phyloP scores from a whole-genome alignment of 2,888 invertebrate species.

The Leptodirus hochenwartii region DNA sequence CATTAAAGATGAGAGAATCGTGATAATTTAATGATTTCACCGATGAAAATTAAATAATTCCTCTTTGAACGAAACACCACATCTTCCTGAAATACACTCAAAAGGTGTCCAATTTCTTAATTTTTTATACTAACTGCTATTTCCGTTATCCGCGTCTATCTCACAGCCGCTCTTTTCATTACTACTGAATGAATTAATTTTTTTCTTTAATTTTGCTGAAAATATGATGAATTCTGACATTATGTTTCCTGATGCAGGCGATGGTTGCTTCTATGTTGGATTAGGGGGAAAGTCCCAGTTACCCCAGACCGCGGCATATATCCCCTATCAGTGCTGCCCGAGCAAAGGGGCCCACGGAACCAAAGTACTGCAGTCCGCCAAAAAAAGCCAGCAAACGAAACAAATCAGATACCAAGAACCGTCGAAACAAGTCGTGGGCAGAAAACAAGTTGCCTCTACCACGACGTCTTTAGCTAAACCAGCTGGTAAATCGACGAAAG shows the following conservation, averaged over 20 bases:
- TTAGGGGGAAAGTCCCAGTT: slow-evolving; percentile 70
- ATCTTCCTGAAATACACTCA: no score
- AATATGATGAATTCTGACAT: slow-evolving; percentile 61
- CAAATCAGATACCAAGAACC: slow-evolving; percentile 11
- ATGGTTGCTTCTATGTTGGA: slow-evolving; percentile 94
- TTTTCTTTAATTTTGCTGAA: slow-evolving; percentile 14
- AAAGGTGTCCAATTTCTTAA: no score
- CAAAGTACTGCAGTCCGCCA: slow-evolving; percentile 11
- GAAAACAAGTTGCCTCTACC: slow-evolving; percentile 8
- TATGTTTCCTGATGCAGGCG: slow-evolving; percentile 88
- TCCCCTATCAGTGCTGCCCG: slow-evolving; percentile 87
- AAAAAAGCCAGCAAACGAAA: no score
- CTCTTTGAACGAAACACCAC: no score
- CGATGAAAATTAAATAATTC: no score
- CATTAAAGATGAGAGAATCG: no score
- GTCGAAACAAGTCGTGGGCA: slow-evolving; percentile 11
- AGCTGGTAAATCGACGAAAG: slow-evolving; percentile 8
- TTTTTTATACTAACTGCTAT: no score
- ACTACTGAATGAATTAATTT: slow-evolving; percentile 19
- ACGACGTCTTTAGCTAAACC: slow-evolving; percentile 25
- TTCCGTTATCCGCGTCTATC: no score
- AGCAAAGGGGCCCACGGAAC: slow-evolving; percentile 49
- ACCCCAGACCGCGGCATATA: slow-evolving; percentile 60
- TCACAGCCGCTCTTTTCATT: no score
- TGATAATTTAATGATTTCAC: no score